phyloP scores from a whole-genome alignment of 1,140 invertebrate species.

The Drosophila watanabei region DNA sequence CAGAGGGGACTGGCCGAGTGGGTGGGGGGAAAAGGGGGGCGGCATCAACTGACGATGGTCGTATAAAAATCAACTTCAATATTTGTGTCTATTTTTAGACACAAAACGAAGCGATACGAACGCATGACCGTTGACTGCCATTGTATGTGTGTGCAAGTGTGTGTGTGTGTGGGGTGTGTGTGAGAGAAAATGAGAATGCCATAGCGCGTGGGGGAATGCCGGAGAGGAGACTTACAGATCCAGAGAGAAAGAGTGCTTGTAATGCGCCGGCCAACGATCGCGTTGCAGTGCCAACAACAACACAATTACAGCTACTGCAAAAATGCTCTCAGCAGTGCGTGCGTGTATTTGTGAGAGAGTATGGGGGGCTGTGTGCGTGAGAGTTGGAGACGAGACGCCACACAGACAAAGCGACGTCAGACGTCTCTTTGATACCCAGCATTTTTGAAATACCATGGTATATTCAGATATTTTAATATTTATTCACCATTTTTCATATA shows the following conservation, averaged over 20 bases:
- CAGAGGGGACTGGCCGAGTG: background rate
- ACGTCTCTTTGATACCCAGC: conserved; percentile 20
- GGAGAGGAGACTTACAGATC: conserved; percentile 3
- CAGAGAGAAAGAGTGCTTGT: conserved; percentile 29
- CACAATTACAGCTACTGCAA: conserved; percentile 34
- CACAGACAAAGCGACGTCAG: conserved; percentile 75
- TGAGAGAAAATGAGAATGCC: conserved; percentile 26
- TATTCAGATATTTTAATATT: background rate
- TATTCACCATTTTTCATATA: background rate
- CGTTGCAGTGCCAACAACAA: conserved; percentile 30
- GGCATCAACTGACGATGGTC: conserved; percentile 43
- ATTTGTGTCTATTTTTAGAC: conserved; percentile 85
- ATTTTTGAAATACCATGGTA: background rate
- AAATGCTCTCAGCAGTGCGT: conserved; percentile 39
- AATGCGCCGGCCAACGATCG: conserved; percentile 75
- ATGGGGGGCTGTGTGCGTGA: conserved; percentile 22
- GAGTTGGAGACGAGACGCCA: conserved; percentile 62
- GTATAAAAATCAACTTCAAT: conserved; percentile 82
- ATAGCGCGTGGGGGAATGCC: conserved; percentile 11
- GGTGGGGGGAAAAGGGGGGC: background rate
- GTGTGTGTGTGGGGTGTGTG: conserved; percentile 13
- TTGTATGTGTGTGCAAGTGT: conserved; percentile 20
- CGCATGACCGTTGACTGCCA: conserved; percentile 63
- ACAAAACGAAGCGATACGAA: conserved; percentile 68
- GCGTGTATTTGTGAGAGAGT: background rate